phyloP scores from a whole-genome alignment of 2,113 vertebrate species.

The Oreochromis niloticus region DNA sequence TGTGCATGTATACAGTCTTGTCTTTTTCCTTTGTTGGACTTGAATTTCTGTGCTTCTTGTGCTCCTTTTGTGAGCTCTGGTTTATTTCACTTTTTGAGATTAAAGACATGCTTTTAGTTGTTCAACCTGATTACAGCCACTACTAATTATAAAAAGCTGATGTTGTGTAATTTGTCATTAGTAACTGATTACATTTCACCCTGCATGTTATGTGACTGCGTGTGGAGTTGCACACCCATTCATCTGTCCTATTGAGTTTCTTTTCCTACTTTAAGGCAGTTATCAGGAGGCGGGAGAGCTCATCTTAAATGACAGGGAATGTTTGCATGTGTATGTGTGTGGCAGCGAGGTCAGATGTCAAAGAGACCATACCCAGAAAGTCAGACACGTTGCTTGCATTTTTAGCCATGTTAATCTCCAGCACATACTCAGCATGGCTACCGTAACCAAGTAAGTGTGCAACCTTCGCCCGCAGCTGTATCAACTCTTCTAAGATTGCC shows the following conservation, averaged over 20 bases:
- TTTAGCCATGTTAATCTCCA: constrained; percentile 92
- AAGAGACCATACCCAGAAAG: constrained; percentile 81
- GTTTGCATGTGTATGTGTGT: background rate
- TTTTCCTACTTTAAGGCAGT: background rate
- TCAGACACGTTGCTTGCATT: constrained; percentile 76
- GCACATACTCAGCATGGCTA: constrained; percentile 86
- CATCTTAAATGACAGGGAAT: background rate
- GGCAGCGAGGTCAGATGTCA: background rate
- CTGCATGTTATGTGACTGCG: background rate
- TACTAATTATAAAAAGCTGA: background rate
- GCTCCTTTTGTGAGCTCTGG: background rate
- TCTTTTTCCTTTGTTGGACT: background rate
- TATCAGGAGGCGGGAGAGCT: background rate
- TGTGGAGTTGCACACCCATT: background rate
- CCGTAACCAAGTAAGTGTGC: constrained; percentile 84
- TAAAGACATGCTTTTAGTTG: background rate
- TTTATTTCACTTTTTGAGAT: too few relatives aligned
- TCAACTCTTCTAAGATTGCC: constrained; percentile 81
- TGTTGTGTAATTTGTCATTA: background rate
- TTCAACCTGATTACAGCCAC: background rate
- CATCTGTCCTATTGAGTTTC: background rate
- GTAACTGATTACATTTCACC: background rate
- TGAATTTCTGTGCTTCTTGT: background rate
- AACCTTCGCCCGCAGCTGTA: constrained; percentile 80
- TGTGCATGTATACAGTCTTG: background rate